Base-by-base conservation (phyloP, 2,888 invertebrate genomes). In the Aradus depressus region DNA sequence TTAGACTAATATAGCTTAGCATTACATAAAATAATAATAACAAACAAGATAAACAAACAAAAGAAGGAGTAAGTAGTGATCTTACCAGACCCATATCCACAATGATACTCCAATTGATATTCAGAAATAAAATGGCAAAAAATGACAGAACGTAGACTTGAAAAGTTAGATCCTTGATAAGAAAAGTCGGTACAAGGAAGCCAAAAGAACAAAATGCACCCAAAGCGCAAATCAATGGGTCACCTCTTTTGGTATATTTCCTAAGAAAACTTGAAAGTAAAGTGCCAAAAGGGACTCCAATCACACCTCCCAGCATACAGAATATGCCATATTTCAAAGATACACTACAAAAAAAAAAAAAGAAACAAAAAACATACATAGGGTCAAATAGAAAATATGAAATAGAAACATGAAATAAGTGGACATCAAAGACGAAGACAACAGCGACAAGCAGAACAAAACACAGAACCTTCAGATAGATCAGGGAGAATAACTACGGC, bases 41-140 rank as follows among this genome's bases (percentile, higher is more conserved):
- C n/a, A n/a, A n/a, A n/a, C n/a, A n/a, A n/a, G n/a, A n/a, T n/a
- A n/a, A n/a, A 39, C 4, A 23, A 45, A 23, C 31, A 2, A 28
- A 4, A 21, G n/a, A 50, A 32, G 22, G 32, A 25, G 32, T 19
- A 16, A 38, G 5, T 14, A 1, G 21, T n/a, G 21, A 31, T 22
- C 84, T 84, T 81, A 95, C 95, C 85, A 97, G 72, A 60, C 93
- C 72, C 64, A 99, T 93, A 70, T 98, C 98, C 53, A 96, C 92
- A 57, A 97, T 93, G 64, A 98, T 83, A 19, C 97, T 85, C 98
- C 98, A 99, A 66, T 93, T 95, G 60, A 97, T 75, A 72, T 96
- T 97, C 63, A 98, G 73, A 53, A 87, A 78, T 62, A 87, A 66
- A 73, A 87, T 82, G 45, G 88, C 90, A 61, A 84, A 70, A 70